Evolutionary conservation across 2,797 vertebrate genomes (phyloP).

Genomic region (Myotis myotis): DNA sequence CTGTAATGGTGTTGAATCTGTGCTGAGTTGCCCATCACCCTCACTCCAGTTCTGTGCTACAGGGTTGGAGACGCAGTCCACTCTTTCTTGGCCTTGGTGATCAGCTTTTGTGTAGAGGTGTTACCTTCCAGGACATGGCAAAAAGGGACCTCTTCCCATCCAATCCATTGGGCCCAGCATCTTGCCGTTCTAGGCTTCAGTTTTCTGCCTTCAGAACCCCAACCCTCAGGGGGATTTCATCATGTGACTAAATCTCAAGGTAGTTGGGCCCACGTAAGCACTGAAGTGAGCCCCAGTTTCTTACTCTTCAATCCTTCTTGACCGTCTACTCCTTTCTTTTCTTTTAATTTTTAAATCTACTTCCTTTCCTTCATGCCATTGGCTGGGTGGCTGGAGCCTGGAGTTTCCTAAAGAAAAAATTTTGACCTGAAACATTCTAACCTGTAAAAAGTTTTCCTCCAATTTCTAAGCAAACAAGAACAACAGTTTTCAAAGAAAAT

Average conservation of each 20-base stretch:
- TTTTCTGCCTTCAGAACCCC: not conserved
- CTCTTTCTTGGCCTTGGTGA: not conserved
- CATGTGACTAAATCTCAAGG: not conserved
- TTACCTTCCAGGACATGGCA: not conserved
- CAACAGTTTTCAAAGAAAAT: conserved; percentile 4
- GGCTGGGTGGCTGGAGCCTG: not conserved
- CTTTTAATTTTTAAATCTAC: not conserved
- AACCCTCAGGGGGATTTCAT: not conserved
- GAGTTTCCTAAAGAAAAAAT: conserved; percentile 1
- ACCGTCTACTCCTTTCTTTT: not conserved
- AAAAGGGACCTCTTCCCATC: not conserved
- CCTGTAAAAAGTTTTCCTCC: not conserved
- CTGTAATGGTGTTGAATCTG: not conserved
- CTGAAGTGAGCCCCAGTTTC: not conserved
- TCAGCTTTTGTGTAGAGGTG: not conserved
- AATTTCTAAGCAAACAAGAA: conserved; percentile 42
- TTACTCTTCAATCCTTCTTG: not conserved
- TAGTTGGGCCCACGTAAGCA: not conserved
- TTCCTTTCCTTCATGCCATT: not conserved
- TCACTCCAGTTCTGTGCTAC: not conserved
- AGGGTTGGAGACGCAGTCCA: not conserved
- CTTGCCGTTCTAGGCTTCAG: not conserved
- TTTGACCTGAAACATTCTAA: not conserved
- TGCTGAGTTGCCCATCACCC: not conserved
- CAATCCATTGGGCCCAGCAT: not conserved